Evolutionary conservation across 1,140 invertebrate species (phyloP), one percentile per base, ranked within the genome.

Genomic region (Zophobas morio): DNA sequence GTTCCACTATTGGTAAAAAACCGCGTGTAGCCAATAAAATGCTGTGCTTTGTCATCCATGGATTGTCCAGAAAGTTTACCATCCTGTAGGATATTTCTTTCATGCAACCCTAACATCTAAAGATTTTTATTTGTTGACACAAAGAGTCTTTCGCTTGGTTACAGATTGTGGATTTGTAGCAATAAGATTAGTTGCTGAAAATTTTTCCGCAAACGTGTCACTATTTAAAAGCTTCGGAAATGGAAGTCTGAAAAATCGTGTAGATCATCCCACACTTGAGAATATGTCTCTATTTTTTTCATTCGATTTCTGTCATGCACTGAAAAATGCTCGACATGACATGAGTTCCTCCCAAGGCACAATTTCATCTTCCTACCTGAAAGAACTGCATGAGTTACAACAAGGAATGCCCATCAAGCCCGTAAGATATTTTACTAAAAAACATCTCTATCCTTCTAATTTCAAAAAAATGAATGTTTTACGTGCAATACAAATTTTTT

Each of bases 91-190:
- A 39, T 70, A 70, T 40, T 60, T 6, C 36, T 60, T 60, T 34
- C 57, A 60, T 34, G 20, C 3, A 37, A 4, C 57, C 6, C 3
- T 70, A 39, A 70, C 37, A n/a, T 1, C 36, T 3, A 39, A 37
- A 37, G 63, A 70, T 39, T 70, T 70, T n/a, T 37, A 70, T 70
- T 39, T 37, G 3, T 1, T 70, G 20, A 70, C 63, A 39, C 32
- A 39, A 46, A 47, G 36, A n/a, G 37, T 70, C 1, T 46, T 70
- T 6, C 5, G 40, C 37, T 35, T 70, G 32, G 20, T 70, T 3
- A 70, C 63, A 46, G 42, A 70, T 2, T 70, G 63, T 70, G n/a
- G n/a, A n/a, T 70, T 70, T 70, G 40, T 70, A 42, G 63, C 40
- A 4, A n/a, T 70, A 5, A 37, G 63, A 70, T n/a, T 70, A 3